Conservation (phyloP, 1,140 invertebrate species). For the Akabosia matsudoensis region DNA sequence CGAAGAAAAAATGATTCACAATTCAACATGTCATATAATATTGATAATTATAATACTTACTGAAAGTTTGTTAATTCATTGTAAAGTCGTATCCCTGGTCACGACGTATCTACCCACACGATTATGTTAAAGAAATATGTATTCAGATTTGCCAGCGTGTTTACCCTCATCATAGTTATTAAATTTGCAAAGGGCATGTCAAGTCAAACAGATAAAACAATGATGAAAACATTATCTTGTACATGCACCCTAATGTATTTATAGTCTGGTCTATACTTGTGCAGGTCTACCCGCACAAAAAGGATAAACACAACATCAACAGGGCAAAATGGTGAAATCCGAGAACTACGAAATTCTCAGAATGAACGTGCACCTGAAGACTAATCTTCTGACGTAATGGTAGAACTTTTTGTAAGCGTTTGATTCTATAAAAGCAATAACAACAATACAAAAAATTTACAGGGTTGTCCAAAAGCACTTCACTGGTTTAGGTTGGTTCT, state of each 20-base stretch:
- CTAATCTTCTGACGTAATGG: neutral
- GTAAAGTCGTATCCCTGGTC: neutral
- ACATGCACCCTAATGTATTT: too few species aligned
- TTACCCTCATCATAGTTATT: neutral
- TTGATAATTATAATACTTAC: neutral
- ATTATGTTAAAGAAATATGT: too few species aligned
- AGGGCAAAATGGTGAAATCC: neutral
- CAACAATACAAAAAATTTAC: too few species aligned
- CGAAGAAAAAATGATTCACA: neutral
- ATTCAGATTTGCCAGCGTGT: too few species aligned
- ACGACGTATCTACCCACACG: neutral
- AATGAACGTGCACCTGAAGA: neutral
- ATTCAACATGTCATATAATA: neutral
- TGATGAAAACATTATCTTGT: neutral
- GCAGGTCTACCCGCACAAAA: neutral
- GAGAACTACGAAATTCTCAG: neutral
- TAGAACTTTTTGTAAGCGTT: too few species aligned
- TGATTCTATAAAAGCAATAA: too few species aligned
- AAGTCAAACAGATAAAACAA: neutral
- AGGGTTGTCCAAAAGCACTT: too few species aligned
- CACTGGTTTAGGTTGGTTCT: too few species aligned
- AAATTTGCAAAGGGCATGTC: neutral
- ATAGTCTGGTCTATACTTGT: too few species aligned
- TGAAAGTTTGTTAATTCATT: neutral
- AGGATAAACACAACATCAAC: neutral